Base-by-base conservation (phyloP, 2,113 vertebrate species). In the Salvelinus alpinus region DNA sequence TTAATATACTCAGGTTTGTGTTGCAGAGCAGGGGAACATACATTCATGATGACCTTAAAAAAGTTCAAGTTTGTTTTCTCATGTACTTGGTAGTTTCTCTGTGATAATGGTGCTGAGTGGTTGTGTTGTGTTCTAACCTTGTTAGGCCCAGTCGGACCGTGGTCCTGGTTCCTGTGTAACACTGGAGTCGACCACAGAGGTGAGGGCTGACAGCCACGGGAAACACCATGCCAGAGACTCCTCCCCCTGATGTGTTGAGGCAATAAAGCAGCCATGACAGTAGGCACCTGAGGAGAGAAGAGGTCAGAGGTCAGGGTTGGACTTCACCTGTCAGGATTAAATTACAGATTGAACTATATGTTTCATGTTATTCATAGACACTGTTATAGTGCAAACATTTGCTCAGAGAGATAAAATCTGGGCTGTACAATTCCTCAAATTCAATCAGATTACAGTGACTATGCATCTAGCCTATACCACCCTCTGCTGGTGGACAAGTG, bases 111-210 rank as follows among this genome's bases (percentile, higher is more conserved):
- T 18, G 47, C 47, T 48, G 47, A 48, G 47, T 48, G 47, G 47
- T 48, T 71, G 4, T 38, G 5, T 22, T 3, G 12, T 3, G 51
- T 11, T 85, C 88, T 85, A 73, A 96, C 94, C 91, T 93, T 25
- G 83, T 93, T 72, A 25, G 87, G 22, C 94, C 93, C 38, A 95
- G 88, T 27, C 34, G 66, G 44, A 91, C 75, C 13, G 64, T 47
- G 12, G 72, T 31, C 18, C 38, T 57, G 13, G 22, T 34, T 70
- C 78, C 83, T 0, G 67, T 34, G 31, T 77, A 73, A 68, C 87
- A 92, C 31, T 64, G 70, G 2, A 74, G 5, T 1, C 70, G 73
- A 59, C 75, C 78, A 72, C 86, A 90, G 54, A 74, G 76, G 5
- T 11, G 70, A 72, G 29, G 60, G 18, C n/a, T 29, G 4, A 29